These are phyloP conservation scores for Parotia lawesii DNA, from an alignment of 2,113 vertebrate genomes.

Conservation along the genomic window DNA sequence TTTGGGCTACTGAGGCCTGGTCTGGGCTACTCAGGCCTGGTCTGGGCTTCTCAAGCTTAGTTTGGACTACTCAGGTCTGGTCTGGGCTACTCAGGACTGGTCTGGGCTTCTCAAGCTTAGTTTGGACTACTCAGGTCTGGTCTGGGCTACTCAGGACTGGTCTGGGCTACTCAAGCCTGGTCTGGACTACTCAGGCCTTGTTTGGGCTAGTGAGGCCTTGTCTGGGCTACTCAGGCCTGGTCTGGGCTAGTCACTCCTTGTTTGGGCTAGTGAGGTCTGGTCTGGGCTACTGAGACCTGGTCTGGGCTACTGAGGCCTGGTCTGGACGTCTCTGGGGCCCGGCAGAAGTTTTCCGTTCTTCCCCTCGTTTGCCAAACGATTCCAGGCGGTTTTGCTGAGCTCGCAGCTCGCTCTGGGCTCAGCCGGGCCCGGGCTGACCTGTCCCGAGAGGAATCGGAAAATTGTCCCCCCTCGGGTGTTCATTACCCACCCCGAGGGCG, in stretches of 20 bases:
- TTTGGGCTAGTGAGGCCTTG: too few species aligned
- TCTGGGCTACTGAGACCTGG: too few species aligned
- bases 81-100: neutral
- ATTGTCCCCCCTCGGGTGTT: neutral
- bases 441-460: neutral
- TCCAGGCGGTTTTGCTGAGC: neutral
- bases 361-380: neutral
- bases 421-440: neutral
- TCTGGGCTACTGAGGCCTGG: too few species aligned
- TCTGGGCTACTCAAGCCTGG: too few species aligned
- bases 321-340: neutral
- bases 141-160: too few species aligned
- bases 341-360: rapidly evolving
- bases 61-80: too few species aligned
- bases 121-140: too few species aligned
- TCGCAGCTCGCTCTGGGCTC: neutral
- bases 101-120: too few species aligned
- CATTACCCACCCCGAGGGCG: neutral
- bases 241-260: too few species aligned
- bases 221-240: neutral
- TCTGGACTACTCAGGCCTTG: neutral
- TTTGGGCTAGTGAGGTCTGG: too few species aligned
- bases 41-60: too few species aligned
- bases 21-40: neutral
- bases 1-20: neutral